A percentile compares a stretch with the other conserved stretches of the same genome.
Conservation (phyloP, 1,140 invertebrate genomes). For the Sitobion miscanthi region DNA sequence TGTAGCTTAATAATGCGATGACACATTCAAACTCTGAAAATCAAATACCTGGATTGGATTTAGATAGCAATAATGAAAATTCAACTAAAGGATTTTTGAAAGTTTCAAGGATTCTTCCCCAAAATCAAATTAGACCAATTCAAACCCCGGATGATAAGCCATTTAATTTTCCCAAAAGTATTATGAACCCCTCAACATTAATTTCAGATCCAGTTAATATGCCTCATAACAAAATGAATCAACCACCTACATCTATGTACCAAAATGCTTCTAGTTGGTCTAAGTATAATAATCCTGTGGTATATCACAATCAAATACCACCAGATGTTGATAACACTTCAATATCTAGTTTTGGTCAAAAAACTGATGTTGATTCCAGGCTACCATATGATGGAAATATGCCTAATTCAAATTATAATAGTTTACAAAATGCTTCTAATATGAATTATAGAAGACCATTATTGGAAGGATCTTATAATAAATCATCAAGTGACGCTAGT, state of each 20-base stretch:
- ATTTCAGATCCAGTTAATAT: conserved; percentile 8
- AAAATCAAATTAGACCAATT: conserved; percentile 57
- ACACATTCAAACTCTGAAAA: background rate
- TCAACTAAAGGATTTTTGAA: conserved; percentile 46
- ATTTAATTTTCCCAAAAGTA: conserved; percentile 60
- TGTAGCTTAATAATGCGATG: conserved; percentile 14
- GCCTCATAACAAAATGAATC: background rate
- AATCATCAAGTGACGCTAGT: background rate
- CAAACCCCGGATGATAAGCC: conserved; percentile 61
- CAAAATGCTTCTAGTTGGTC: conserved; percentile 37
- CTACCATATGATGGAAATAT: background rate
- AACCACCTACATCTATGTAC: background rate
- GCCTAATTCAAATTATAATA: background rate
- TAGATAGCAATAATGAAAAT: conserved; percentile 55
- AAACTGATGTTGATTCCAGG: background rate
- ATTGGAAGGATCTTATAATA: conserved; percentile 37
- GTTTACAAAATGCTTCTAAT: background rate
- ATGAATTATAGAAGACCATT: conserved; percentile 24
- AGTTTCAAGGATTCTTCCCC: conserved; percentile 46
- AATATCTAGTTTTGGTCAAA: background rate
- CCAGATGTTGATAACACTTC: background rate
- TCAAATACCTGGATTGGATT: conserved; percentile 60
- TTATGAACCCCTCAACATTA: background rate
- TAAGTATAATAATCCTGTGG: conserved; percentile 10
- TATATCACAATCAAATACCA: conserved; percentile 18